These are phyloP conservation scores for Hermaeophaga mercurialis DNA, from an alignment of 2,888 invertebrate genomes.

Conservation along the genomic window DNA sequence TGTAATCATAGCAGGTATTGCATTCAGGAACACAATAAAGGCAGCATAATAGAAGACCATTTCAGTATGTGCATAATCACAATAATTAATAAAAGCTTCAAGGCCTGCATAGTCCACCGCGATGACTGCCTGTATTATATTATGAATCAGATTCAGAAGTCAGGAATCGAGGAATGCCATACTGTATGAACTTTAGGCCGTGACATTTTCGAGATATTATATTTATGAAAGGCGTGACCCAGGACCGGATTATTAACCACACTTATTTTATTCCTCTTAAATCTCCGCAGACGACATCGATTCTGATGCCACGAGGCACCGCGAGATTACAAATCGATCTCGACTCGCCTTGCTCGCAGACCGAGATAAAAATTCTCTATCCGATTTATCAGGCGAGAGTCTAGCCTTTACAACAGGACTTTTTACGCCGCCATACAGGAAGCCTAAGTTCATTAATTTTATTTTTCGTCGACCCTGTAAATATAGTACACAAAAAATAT, in stretches of 20 bases:
- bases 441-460: too few species aligned
- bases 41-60: conserved; percentile 33
- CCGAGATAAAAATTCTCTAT: too few species aligned
- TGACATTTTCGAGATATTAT: conserved; percentile 52
- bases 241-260: conserved; percentile 33
- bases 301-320: too few species aligned
- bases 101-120: conserved; percentile 43
- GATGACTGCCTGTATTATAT: conserved; percentile 43
- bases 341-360: too few species aligned
- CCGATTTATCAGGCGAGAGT: too few species aligned
- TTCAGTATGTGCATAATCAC: conserved; percentile 41
- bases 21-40: conserved; percentile 32
- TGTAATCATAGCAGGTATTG: conserved; percentile 34
- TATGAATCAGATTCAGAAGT: conserved; percentile 45
- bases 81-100: conserved; percentile 49
- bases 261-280: neutral
- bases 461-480: too few species aligned
- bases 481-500: too few species aligned
- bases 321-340: too few species aligned
- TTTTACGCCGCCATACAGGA: too few species aligned
- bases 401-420: too few species aligned
- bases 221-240: conserved; percentile 52
- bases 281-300: too few species aligned
- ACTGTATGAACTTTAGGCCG: conserved; percentile 51
- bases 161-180: conserved; percentile 39